Base-by-base conservation (phyloP, 2,113 vertebrate species). In the Taurulus bubalis region DNA sequence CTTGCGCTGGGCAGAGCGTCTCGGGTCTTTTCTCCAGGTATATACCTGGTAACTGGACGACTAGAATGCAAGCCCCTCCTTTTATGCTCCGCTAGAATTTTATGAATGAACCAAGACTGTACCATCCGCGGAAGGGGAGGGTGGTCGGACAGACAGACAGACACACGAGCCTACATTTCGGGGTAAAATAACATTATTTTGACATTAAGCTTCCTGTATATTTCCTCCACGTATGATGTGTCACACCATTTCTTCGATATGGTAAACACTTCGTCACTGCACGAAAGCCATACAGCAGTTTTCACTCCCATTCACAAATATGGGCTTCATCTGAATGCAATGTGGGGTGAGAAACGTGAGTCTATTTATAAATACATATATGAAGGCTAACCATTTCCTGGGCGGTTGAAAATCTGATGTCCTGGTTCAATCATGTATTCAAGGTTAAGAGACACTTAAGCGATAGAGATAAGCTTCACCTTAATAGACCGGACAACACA, bases 81-180 rank as follows among this genome's bases (percentile, higher is more conserved):
- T 95, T 94, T 94, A 93, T 94, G 94, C 92, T 90, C 92, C 80
- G 92, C 89, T 90, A 92, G 94, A 95, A 94, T 95, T 96, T 96
- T 96, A 96, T 96, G 95, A 96, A 96, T 96, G 95, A 95, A 96
- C 91, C 77, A 66, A 92, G 94, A 89, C 85, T 91, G 94, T 95
- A 95, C 95, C 95, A 96, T 93, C 91, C 51, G 30, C 11, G 45
- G 53, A 53, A 85, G 86, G 84, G 82, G 86, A 67, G 40, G 77
- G 75, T 89, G 85, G 22, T 67, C 64, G 64, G 64, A 71, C 81
- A 65, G 66, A 71, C 81, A 65, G 66, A 45, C 79, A 69, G 68
- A 34, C 85, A 87, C 71, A 77, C 40, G 47, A 55, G 42, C 68
- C 68, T 42, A 59, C 56, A 75, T 87, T 63, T 75, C 68, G 28